Evolutionary conservation across 2,888 invertebrate species (phyloP).

Genomic region (Caenorhabditis angaria): DNA sequence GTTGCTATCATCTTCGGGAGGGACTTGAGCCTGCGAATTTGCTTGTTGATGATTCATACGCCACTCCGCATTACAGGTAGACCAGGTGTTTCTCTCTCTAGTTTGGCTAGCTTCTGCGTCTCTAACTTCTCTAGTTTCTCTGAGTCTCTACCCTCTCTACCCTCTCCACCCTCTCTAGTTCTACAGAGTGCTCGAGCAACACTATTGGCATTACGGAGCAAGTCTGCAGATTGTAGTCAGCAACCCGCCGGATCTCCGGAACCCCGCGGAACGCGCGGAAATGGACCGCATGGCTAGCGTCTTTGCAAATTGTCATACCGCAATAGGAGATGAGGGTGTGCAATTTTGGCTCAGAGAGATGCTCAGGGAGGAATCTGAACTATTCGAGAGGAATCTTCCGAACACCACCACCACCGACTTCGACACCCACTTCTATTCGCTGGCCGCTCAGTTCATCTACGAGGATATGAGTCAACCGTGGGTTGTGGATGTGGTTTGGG

Average conservation of each 20-base stretch:
- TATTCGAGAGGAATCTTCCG: too few species aligned
- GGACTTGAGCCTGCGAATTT: conserved; percentile 65
- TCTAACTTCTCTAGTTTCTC: too few species aligned
- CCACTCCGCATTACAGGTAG: conserved; percentile 63
- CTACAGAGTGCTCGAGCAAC: conserved; percentile 55
- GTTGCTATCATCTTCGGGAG: conserved; percentile 60
- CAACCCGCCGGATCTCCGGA: conserved; percentile 58
- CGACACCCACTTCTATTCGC: conserved; percentile 45
- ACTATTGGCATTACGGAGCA: conserved; percentile 63
- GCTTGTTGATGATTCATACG: conserved; percentile 62
- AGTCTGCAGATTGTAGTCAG: conserved; percentile 62
- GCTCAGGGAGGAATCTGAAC: conserved; percentile 3
- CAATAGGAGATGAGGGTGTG: conserved; percentile 61
- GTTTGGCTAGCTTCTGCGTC: too few species aligned
- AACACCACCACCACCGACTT: too few species aligned
- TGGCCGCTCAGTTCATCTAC: conserved; percentile 57
- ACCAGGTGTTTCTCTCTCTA: too few species aligned
- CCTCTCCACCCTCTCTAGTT: too few species aligned
- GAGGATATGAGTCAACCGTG: conserved; percentile 52
- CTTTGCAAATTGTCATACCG: conserved; percentile 58
- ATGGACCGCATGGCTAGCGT: conserved; percentile 53
- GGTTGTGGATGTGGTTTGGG: conserved; percentile 59
- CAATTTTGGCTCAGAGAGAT: conserved; percentile 66
- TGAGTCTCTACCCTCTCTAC: too few species aligned
- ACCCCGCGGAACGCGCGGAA: conserved; percentile 42